Conservation (phyloP, 37 sponge, comb jelly and placozoan species). For the Mnemiopsis leidyi region DNA sequence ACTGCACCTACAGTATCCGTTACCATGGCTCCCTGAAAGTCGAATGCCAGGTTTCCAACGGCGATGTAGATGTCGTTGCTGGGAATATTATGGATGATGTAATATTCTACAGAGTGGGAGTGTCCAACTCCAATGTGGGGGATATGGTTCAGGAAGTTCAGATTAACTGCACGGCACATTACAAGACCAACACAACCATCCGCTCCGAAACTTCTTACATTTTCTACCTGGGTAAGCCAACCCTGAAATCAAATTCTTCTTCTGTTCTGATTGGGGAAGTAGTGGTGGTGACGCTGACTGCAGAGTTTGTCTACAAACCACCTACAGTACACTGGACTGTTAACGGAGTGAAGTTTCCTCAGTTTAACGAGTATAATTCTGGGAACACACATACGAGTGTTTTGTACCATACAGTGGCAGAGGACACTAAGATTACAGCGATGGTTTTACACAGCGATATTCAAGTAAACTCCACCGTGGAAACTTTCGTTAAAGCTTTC, state of each 20-base stretch:
- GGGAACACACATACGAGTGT: background rate
- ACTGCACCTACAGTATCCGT: background rate
- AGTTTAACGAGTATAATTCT: background rate
- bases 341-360: background rate
- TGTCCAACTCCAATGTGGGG: background rate
- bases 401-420: background rate
- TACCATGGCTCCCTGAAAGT: background rate
- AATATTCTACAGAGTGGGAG: background rate
- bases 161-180: background rate
- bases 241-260: background rate
- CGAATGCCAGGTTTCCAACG: background rate
- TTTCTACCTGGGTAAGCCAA: background rate
- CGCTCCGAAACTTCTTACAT: background rate
- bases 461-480: background rate
- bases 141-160: background rate
- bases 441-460: background rate
- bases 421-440: background rate
- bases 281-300: background rate
- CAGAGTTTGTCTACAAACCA: background rate
- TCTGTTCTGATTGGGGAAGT: background rate
- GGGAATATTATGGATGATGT: background rate
- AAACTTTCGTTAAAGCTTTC: background rate
- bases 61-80: background rate
- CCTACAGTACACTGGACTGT: background rate
- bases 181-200: background rate